Conservation (phyloP, 2,113 vertebrate species). For the Sinocyclocheilus anshuiensis region DNA sequence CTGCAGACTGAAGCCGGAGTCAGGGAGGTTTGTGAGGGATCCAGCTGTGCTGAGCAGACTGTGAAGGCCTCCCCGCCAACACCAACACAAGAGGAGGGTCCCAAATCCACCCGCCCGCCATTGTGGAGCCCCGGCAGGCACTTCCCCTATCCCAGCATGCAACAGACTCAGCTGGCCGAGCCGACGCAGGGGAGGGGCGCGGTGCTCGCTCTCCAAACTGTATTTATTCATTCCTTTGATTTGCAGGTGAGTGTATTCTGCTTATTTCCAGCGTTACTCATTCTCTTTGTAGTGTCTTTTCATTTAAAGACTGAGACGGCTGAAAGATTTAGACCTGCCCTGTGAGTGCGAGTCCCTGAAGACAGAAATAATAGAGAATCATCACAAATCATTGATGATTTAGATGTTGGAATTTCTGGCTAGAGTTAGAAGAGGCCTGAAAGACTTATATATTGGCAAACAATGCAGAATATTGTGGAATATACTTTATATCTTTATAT, state of each 20-base stretch:
- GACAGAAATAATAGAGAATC: constrained; percentile 8
- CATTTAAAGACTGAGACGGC: constrained; percentile 13
- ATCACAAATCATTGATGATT: constrained; percentile 37
- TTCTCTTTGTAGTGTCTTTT: constrained; percentile 42
- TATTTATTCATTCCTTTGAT: constrained; percentile 56
- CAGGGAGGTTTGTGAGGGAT: constrained; percentile 72
- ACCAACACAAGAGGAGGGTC: constrained; percentile 82
- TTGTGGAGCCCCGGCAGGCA: constrained; percentile 84
- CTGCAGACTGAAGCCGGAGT: neutral
- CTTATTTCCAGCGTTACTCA: constrained; percentile 8
- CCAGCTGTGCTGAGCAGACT: constrained; percentile 83
- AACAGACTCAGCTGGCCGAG: constrained; percentile 74
- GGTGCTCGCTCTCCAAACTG: constrained; percentile 47
- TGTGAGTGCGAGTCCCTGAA: constrained; percentile 4
- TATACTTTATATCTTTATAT: neutral
- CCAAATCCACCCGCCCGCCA: constrained; percentile 77
- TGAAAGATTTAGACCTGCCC: constrained; percentile 33
- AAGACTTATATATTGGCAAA: neutral
- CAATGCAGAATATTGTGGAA: neutral
- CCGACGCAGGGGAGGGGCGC: constrained; percentile 66
- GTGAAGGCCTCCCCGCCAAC: constrained; percentile 76
- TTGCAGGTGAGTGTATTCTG: constrained; percentile 44
- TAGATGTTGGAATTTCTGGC: neutral
- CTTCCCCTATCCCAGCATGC: constrained; percentile 77
- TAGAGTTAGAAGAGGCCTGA: neutral